A percentile compares a stretch with the other conserved stretches of the same genome.
phyloP scores from a whole-genome alignment of 2,888 invertebrate species.

The Coenonympha glycerion region DNA sequence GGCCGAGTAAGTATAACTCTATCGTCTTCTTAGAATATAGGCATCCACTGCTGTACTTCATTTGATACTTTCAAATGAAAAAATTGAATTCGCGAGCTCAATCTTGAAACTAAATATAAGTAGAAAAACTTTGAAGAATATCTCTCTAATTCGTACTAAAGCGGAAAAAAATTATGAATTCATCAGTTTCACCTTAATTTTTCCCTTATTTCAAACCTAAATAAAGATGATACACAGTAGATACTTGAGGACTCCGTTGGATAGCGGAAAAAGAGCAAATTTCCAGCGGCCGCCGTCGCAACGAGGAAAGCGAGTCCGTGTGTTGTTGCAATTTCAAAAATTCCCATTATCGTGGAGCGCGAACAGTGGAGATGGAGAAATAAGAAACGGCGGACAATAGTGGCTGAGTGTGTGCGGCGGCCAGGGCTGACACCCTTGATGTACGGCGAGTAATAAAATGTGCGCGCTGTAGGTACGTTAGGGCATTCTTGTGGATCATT shows the following conservation, averaged over 20 bases:
- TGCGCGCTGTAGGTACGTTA: not conserved
- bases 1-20: no score
- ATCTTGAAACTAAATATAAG: no score
- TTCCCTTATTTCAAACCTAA: no score
- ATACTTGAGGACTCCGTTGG: constrained; percentile 38
- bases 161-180: no score
- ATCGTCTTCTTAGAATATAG: no score
- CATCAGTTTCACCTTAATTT: not conserved
- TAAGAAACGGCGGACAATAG: constrained; percentile 64
- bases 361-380: constrained; percentile 65
- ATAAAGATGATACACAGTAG: constrained; percentile 14
- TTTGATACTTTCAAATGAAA: no score
- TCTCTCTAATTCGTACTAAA: no score
- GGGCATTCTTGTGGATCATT: constrained; percentile 2
- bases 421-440: constrained; percentile 17
- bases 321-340: constrained; percentile 74
- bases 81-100: no score
- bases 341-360: constrained; percentile 67
- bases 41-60: no score
- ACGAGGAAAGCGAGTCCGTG: constrained; percentile 50
- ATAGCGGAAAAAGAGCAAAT: constrained; percentile 47
- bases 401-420: constrained; percentile 25
- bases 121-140: no score
- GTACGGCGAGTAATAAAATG: constrained; percentile 8
- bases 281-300: constrained; percentile 48